Base-by-base conservation (phyloP, 2,113 vertebrate species). In the Cyanoderma ruficeps region DNA sequence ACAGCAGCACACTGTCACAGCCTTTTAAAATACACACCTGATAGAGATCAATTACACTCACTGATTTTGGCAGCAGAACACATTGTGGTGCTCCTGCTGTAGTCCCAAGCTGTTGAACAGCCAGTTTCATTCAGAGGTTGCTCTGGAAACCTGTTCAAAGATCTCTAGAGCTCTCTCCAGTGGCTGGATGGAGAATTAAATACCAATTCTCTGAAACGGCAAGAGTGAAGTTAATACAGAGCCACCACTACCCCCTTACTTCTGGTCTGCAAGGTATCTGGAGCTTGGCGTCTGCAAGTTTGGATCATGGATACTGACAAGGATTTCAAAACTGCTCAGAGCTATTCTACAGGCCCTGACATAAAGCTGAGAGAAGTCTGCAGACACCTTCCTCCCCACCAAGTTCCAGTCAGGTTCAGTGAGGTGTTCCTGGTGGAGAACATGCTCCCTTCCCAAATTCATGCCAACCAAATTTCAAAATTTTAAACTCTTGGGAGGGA, bases 91-190 rank as follows among this genome's bases (percentile, higher is more conserved):
- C 41, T 87, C 74, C 46, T 75, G 70, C 52, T n/a, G 25, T 3
- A 82, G 44, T 42, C 46, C 35, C 37, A 82, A 0, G 1, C 57
- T 46, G 25, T 6, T 44, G 41, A 33, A 50, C 49, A n/a, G 68
- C 39, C 78, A 25, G 22, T 59, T 46, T 57, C 25, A 6, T 35
- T 33, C 47, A 39, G 44, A 81, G 47, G n/a, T 23, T 90, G 39
- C 35, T 94, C 60, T 35, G 1, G 3, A 84, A 89, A 52, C 31
- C 21, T 22, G 4, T 14, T 93, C 81, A 75, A 79, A 59, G 96
- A 33, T 90, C 88, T 95, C 76, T 56, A 93, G 90, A 95, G 96
- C 94, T 96, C 95, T 89, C 96, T 95, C 92, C 90, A 93, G 96
- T 95, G 94, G 92, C 65, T 75, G 77, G 80, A 90, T 10, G 2